These are phyloP conservation scores for Plectrocnemia conspersa DNA, from an alignment of 1,140 invertebrate species.

Conservation along the genomic window DNA sequence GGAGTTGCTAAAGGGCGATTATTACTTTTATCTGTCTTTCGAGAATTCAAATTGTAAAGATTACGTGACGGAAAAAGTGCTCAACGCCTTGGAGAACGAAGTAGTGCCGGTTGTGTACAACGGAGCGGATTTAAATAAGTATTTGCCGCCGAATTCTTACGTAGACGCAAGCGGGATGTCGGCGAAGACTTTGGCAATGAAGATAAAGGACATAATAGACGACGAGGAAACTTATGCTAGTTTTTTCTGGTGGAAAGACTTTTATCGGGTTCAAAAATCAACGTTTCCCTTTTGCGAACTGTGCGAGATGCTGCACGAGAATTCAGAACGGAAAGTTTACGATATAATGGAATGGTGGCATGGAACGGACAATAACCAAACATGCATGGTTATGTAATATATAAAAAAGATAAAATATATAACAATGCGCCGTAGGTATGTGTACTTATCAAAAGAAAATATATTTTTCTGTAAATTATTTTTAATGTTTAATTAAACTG, in stretches of 20 bases:
- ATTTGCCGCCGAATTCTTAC: constrained; percentile 51
- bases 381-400: too few relatives aligned
- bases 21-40: constrained; percentile 62
- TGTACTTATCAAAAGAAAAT: too few relatives aligned
- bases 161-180: constrained; percentile 57
- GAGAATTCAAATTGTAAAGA: constrained; percentile 57
- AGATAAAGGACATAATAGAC: constrained; percentile 49
- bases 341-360: constrained; percentile 24
- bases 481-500: too few relatives aligned
- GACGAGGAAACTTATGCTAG: constrained; percentile 45
- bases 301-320: constrained; percentile 24
- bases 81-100: constrained; percentile 38
- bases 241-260: constrained; percentile 52
- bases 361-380: neutral
- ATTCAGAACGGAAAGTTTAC: neutral
- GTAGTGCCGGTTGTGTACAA: constrained; percentile 58
- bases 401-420: too few relatives aligned
- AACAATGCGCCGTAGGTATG: too few relatives aligned
- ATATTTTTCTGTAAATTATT: too few relatives aligned
- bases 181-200: constrained; percentile 49
- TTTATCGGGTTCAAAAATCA: constrained; percentile 2
- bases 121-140: constrained; percentile 53
- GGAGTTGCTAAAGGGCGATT: constrained; percentile 46
- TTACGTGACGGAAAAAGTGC: constrained; percentile 60
- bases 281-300: constrained; percentile 23